Conservation (phyloP, 2,797 vertebrate genomes). For the Pelochelys cantorii region DNA sequence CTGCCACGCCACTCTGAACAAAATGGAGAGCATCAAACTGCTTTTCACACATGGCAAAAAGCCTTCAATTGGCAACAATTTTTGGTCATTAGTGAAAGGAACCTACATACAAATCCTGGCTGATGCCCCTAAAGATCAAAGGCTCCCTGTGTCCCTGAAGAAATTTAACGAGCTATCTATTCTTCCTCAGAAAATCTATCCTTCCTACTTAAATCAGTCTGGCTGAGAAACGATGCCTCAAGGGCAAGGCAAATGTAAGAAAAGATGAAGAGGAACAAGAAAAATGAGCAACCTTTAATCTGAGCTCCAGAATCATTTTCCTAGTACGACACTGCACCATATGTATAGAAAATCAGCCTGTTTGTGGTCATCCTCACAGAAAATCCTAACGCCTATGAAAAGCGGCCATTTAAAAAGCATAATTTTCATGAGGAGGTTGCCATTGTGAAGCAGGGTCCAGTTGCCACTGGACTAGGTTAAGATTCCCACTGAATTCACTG, state of each 20-base stretch:
- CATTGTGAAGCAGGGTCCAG: background rate
- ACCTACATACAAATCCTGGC: background rate
- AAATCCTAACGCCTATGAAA: background rate
- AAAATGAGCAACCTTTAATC: background rate
- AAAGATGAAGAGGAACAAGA: background rate
- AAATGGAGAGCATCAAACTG: background rate
- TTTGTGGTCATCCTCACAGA: background rate
- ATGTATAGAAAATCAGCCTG: background rate
- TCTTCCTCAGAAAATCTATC: background rate
- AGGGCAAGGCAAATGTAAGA: background rate
- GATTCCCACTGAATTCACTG: background rate
- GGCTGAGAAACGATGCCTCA: background rate
- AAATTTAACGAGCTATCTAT: fast-evolving
- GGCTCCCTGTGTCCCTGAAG: background rate
- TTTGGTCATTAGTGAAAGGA: background rate
- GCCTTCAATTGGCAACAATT: background rate
- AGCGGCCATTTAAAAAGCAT: background rate
- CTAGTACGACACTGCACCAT: background rate
- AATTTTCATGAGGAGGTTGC: background rate
- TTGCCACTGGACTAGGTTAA: background rate
- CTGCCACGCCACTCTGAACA: background rate
- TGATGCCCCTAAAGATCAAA: background rate
- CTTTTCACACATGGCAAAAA: background rate
- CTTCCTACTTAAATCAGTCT: background rate
- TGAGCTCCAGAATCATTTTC: background rate